These are phyloP conservation scores for Callorhinus ursinus DNA, from an alignment of 2,113 vertebrate genomes.

Conservation along the genomic window DNA sequence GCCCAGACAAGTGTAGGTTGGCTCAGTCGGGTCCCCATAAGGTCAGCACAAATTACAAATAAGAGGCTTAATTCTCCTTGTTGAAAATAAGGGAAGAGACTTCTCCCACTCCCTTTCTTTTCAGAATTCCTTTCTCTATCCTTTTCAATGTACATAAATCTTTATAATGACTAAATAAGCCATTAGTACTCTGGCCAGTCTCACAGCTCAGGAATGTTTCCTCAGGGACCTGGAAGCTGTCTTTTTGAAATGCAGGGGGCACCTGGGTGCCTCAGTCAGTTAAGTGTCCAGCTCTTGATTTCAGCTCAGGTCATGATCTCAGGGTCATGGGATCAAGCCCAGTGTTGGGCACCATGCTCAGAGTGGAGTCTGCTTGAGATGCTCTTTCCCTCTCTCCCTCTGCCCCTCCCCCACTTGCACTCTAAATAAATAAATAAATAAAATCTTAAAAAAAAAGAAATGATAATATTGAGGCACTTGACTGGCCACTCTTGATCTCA, in stretches of 20 bases:
- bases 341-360: background rate
- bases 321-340: background rate
- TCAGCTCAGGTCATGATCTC: background rate
- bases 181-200: background rate
- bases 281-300: background rate
- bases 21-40: background rate
- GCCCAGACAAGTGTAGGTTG: background rate
- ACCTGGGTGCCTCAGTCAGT: background rate
- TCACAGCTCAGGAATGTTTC: background rate
- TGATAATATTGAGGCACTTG: background rate
- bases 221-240: background rate
- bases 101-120: background rate
- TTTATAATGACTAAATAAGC: background rate
- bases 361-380: background rate
- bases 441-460: too few species aligned
- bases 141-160: background rate
- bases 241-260: background rate
- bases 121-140: background rate
- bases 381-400: background rate
- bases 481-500: background rate
- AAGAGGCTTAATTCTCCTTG: background rate
- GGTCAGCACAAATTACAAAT: background rate
- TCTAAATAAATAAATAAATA: background rate
- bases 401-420: too few species aligned
- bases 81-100: background rate